Percentiles rank a stretch among this genome's conserved stretches.
Evolutionary conservation across 2,797 vertebrate species (phyloP).

Genomic region (Pachyuromys duprasi): DNA sequence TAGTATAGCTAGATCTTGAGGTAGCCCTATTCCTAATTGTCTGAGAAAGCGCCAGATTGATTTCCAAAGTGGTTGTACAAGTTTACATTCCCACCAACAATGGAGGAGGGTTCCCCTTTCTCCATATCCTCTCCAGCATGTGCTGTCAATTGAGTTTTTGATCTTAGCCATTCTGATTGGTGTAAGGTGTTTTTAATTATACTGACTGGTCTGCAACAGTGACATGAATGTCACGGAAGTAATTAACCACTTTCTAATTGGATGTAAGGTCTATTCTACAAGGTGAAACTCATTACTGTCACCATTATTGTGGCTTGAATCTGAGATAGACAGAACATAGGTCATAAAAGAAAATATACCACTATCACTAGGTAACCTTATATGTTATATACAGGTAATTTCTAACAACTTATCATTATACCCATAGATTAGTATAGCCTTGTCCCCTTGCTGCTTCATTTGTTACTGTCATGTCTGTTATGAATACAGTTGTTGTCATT

Average conservation of each 20-base stretch:
- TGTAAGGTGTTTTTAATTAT: background rate
- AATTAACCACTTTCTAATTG: background rate
- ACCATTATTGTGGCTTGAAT: background rate
- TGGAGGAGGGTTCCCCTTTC: too few relatives aligned
- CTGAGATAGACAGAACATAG: background rate
- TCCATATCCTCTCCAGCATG: too few relatives aligned
- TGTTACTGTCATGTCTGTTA: background rate
- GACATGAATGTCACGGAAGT: background rate
- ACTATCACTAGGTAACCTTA: background rate
- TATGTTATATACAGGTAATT: background rate
- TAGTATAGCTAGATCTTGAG: too few relatives aligned
- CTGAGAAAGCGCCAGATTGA: too few relatives aligned
- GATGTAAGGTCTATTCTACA: background rate
- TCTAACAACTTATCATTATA: background rate
- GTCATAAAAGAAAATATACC: background rate
- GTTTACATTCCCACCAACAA: too few relatives aligned
- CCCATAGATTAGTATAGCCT: background rate
- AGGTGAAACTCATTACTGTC: background rate
- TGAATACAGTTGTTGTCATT: background rate
- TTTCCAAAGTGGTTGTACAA: too few relatives aligned
- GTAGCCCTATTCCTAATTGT: too few relatives aligned
- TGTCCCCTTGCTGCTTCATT: background rate
- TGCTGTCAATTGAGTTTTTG: too few relatives aligned
- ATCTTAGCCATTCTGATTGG: too few relatives aligned
- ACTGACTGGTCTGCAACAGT: background rate